Percentiles rank a stretch among this genome's conserved stretches.
phyloP scores from a whole-genome alignment of 2,888 invertebrate genomes.

The Archips crataeganus region DNA sequence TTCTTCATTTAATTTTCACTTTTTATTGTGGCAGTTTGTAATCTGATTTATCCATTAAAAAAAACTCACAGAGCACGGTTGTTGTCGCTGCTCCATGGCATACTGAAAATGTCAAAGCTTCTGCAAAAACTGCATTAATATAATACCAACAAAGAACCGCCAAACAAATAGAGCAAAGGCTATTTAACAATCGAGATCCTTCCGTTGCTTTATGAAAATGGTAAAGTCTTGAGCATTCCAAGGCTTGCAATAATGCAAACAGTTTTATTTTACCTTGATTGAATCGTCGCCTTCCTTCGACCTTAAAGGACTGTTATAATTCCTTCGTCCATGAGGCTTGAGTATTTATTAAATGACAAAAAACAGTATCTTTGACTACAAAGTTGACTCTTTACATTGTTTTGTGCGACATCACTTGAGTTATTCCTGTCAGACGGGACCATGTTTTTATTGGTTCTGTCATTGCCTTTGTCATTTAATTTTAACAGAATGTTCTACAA shows the following conservation, averaged over 20 bases:
- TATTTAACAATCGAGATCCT: constrained; percentile 32
- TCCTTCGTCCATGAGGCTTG: not conserved
- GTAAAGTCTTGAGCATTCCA: constrained; percentile 5
- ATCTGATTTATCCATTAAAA: too few relatives aligned
- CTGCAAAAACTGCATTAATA: not conserved
- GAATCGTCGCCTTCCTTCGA: constrained; percentile 42
- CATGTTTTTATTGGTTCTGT: not conserved
- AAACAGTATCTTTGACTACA: not conserved
- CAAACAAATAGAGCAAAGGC: constrained; percentile 21
- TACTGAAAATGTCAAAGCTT: constrained; percentile 8
- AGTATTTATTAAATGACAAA: not conserved
- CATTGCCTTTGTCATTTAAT: not conserved
- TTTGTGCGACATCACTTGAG: not conserved
- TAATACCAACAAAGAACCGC: not conserved
- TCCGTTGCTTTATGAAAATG: constrained; percentile 13
- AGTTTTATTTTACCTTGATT: constrained; percentile 46
- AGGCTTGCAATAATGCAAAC: constrained; percentile 5
- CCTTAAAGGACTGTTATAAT: constrained; percentile 40
- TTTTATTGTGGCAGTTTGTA: too few relatives aligned
- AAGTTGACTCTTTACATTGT: not conserved
- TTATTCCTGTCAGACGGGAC: not conserved
- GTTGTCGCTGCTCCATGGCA: not conserved
- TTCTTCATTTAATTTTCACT: too few relatives aligned
- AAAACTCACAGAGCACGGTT: too few relatives aligned
- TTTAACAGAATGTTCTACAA: too few relatives aligned